These are phyloP conservation scores for Acipenser transmontanus DNA, from an alignment of 2,797 vertebrate species.

Conservation along the genomic window DNA sequence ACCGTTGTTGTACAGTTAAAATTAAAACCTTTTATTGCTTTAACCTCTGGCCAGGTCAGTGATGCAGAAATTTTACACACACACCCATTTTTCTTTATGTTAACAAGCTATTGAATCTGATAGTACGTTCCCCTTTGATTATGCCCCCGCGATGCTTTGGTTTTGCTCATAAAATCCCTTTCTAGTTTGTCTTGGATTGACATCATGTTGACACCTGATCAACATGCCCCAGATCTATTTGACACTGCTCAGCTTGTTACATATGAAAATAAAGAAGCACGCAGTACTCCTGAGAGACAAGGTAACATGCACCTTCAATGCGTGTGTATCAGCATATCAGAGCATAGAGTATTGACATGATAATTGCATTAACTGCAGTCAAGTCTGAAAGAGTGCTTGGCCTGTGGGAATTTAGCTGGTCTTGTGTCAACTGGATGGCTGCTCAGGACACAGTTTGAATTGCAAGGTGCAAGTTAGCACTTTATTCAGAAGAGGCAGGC, in stretches of 20 bases:
- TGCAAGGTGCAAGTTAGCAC: constrained; percentile 81
- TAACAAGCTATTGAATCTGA: too few relatives aligned
- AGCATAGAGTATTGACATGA: constrained; percentile 94
- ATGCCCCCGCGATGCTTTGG: too few relatives aligned
- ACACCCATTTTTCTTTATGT: too few relatives aligned
- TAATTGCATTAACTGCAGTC: constrained; percentile 85
- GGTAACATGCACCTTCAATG: constrained; percentile 74
- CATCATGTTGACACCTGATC: too few relatives aligned
- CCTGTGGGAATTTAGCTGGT: constrained; percentile 81
- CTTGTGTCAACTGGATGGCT: constrained; percentile 88
- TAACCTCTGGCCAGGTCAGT: too few relatives aligned
- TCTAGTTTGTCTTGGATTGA: too few relatives aligned
- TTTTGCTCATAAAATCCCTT: too few relatives aligned
- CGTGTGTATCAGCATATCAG: constrained; percentile 74
- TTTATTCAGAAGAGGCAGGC: constrained; percentile 78
- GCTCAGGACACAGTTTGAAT: constrained; percentile 88
- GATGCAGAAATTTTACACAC: too few relatives aligned
- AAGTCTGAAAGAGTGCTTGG: constrained; percentile 70
- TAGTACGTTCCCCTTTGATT: too few relatives aligned
- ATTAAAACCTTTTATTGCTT: too few relatives aligned
- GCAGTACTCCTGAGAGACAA: constrained; percentile 66
- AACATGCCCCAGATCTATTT: too few relatives aligned
- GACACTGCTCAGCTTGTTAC: constrained; percentile 20
- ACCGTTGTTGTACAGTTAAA: too few relatives aligned
- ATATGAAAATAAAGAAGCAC: constrained; percentile 56